phyloP scores from a whole-genome alignment of 2,888 invertebrate genomes.

The Drepanosiphum platanoidis region DNA sequence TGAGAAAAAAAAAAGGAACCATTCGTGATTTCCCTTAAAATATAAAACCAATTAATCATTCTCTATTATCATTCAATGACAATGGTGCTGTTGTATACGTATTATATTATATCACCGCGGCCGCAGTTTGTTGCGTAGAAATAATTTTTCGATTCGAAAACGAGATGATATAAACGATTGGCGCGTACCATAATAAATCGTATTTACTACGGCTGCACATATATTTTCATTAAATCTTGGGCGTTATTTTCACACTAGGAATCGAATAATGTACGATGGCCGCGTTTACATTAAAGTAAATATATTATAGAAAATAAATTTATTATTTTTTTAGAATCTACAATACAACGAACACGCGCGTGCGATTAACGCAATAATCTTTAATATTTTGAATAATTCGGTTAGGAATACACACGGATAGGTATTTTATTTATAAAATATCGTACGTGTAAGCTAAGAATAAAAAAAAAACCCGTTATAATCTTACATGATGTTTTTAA shows the following conservation, averaged over 20 bases:
- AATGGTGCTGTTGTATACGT: background rate
- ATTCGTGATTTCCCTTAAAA: conserved; percentile 9
- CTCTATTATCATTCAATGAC: background rate
- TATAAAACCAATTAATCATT: conserved; percentile 28
- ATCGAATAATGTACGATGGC: background rate
- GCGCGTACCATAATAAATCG: conserved; percentile 4
- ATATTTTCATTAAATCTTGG: background rate
- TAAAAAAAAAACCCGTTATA: no score
- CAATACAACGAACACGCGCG: background rate
- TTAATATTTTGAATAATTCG: background rate
- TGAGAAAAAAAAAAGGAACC: background rate
- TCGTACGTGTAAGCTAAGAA: no score
- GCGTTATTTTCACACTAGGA: background rate
- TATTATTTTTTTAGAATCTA: background rate
- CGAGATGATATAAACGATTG: background rate
- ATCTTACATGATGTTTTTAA: no score
- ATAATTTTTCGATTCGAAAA: background rate
- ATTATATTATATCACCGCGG: conserved; percentile 9
- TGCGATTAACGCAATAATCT: no score
- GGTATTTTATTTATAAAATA: no score
- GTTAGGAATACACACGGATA: no score
- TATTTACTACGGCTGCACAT: background rate
- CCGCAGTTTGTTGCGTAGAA: background rate
- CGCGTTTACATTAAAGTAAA: background rate
- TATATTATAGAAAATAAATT: background rate